These are phyloP conservation scores for Todiramphus chloris DNA, from an alignment of 2,113 vertebrate genomes.

Conservation along the genomic window DNA sequence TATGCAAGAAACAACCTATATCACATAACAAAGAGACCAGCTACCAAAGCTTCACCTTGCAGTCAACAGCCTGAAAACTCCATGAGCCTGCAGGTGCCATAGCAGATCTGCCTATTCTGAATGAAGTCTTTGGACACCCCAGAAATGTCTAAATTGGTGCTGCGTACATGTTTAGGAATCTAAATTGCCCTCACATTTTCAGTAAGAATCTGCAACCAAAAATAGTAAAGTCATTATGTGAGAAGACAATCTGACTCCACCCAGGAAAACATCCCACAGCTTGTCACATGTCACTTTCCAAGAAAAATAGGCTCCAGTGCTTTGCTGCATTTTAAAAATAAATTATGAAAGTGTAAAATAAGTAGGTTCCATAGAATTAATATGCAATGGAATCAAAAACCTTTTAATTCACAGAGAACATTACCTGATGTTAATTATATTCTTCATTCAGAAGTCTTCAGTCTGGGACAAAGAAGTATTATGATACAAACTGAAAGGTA, in stretches of 20 bases:
- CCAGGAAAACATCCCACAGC: background rate
- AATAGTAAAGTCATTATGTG: background rate
- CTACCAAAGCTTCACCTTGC: background rate
- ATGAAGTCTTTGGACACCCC: background rate
- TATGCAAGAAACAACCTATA: background rate
- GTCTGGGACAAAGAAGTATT: constrained; percentile 5
- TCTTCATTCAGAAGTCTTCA: constrained; percentile 1
- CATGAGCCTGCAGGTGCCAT: background rate
- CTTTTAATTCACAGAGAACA: constrained; percentile 7
- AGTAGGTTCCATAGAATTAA: background rate
- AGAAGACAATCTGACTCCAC: background rate
- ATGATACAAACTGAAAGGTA: background rate
- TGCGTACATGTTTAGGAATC: background rate
- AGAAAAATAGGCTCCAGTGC: background rate
- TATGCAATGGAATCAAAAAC: background rate
- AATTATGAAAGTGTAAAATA: background rate
- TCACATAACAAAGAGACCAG: background rate
- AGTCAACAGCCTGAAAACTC: background rate
- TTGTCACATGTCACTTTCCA: background rate
- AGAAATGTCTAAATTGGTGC: background rate
- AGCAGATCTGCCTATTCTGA: background rate
- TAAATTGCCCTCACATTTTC: background rate
- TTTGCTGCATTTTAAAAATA: constrained; percentile 15
- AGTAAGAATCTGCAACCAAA: background rate
- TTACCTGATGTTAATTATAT: background rate